Base-by-base conservation (phyloP, 2,797 vertebrate species). In the Synanceia verrucosa region DNA sequence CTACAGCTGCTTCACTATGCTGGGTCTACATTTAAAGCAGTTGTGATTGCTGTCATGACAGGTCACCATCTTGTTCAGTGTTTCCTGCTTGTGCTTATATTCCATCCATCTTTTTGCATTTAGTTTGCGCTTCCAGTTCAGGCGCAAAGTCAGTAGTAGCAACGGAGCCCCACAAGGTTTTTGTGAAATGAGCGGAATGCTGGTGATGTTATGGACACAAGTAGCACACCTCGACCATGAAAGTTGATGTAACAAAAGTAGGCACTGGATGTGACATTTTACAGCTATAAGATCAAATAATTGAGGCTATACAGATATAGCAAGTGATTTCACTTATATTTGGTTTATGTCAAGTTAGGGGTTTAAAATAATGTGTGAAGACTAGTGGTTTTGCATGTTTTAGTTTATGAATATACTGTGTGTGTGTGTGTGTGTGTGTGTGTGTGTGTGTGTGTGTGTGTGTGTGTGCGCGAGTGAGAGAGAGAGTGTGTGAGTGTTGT, bases 21-120 rank as follows among this genome's bases (percentile, higher is more conserved):
- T 60, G 70, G 68, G 64, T 65, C 37, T 26, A 51, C 68, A 59
- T 86, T 73, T 70, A 44, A 78, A 73, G 31, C 65, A 66, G 78
- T 48, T 78, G 47, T 72, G 69, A 84, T 73, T 1, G 33, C 84
- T 69, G 73, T 81, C 72, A 58, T 63, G 67, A 65, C 76, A 81
- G 82, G 78, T 75, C 69, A 60, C 65, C 86, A 85, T 90, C 84
- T 82, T 86, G 87, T 87, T 90, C 78, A 86, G 82, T 91, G 88
- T 93, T 84, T 91, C 85, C 84, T 89, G 90, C 90, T 89, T 92
- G 64, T 89, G 92, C 92, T 87, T 87, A 50, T 88, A 90, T 80
- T 88, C 65, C 94, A 94, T 94, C 78, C 89, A 89, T 92, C 93
- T 85, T 88, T 86, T 82, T 85, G 86, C 84, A 79, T 86, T 85